Percentiles rank a stretch among this genome's conserved stretches.
Evolutionary conservation across 64 coral and sea anemone species (phyloP).

Genomic region (Stichodactyla helianthus): DNA sequence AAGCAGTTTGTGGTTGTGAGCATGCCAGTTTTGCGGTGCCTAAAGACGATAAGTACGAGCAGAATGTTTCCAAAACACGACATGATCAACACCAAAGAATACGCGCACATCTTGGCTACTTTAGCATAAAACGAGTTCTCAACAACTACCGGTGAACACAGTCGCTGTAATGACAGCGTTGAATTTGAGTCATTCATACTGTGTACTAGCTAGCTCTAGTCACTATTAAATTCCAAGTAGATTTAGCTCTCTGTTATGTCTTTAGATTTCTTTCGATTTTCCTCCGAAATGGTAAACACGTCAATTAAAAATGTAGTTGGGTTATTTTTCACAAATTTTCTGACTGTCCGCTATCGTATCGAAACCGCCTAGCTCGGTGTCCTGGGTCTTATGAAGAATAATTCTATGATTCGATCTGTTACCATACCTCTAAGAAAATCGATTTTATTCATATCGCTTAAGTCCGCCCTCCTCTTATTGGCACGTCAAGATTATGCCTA

Average conservation of each 20-base stretch:
- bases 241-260: neutral
- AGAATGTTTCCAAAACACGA: constrained; percentile 51
- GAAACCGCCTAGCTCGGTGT: neutral
- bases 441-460: neutral
- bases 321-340: neutral
- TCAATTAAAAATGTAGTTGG: neutral
- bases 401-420: neutral
- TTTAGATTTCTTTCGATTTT: neutral
- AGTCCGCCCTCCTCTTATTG: neutral
- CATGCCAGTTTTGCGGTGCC: constrained; percentile 22
- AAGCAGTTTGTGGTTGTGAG: constrained; percentile 55
- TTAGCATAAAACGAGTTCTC: constrained; percentile 20
- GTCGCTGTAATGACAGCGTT: neutral
- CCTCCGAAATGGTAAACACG: neutral
- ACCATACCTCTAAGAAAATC: neutral
- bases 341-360: neutral
- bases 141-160: neutral
- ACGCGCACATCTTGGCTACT: constrained; percentile 39
- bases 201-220: neutral
- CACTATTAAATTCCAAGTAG: neutral
- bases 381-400: neutral
- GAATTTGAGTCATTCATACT: neutral
- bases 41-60: constrained; percentile 27
- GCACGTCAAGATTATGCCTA: neutral
- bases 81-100: constrained; percentile 23